A percentile compares a stretch with the other conserved stretches of the same genome.
Conservation (phyloP, 2,113 vertebrate species). For the Oncorhynchus tshawytscha region DNA sequence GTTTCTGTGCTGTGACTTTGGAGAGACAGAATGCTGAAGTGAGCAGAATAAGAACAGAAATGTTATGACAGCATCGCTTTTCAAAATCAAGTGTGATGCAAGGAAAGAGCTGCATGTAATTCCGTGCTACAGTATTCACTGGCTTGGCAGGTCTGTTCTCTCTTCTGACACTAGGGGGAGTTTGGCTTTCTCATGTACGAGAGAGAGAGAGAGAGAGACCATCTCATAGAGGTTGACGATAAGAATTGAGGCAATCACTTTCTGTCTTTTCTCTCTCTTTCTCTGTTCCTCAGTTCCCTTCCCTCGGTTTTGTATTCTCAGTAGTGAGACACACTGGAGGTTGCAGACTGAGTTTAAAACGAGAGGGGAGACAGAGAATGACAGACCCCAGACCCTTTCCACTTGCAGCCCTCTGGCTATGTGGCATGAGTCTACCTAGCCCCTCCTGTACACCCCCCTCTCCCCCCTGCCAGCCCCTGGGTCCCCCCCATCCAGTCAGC, state of each 20-base stretch:
- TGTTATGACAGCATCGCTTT: neutral
- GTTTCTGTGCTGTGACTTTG: too few relatives aligned
- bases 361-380: neutral
- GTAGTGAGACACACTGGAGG: too few relatives aligned
- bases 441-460: constrained; percentile 18
- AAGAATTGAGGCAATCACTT: too few relatives aligned
- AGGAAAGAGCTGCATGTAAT: neutral
- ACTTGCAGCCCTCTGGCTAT: constrained; percentile 29
- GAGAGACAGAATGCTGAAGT: neutral
- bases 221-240: too few relatives aligned
- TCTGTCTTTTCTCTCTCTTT: too few relatives aligned
- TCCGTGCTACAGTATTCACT: neutral
- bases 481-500: neutral
- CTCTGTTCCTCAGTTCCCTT: too few relatives aligned
- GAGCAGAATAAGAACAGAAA: constrained; percentile 5
- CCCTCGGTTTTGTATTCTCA: too few relatives aligned
- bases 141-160: too few relatives aligned
- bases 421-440: constrained; percentile 44
- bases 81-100: neutral
- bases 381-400: neutral
- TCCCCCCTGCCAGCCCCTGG: constrained; percentile 8
- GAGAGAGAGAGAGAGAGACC: too few relatives aligned
- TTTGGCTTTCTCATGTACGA: too few relatives aligned
- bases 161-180: too few relatives aligned
- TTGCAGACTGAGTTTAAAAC: too few relatives aligned